Base-by-base conservation (phyloP, 2,797 vertebrate genomes). In the Amniataba percoides region DNA sequence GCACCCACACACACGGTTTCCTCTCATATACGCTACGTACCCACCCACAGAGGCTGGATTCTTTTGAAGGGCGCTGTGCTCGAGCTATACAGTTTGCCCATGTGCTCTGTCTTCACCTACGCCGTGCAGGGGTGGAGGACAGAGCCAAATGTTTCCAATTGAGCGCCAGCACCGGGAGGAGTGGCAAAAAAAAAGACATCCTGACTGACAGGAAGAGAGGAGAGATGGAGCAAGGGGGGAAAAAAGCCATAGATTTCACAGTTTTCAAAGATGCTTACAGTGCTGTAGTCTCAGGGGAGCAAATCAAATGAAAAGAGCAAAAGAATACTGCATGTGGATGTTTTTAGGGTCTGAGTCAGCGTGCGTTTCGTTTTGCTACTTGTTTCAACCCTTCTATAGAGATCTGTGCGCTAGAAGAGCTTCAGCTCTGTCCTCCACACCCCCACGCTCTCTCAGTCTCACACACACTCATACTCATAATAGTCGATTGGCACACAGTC, bases 401-500 rank as follows among this genome's bases (percentile, higher is more conserved):
- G 77, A 67, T 48, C 51, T 74, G 63, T 84, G 77, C 69, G 72
- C 74, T 71, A 71, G 83, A 87, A 86, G 84, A 72, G 80, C 71
- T 91, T 86, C 67, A 87, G 88, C 91, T 92, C 90, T 89, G 92
- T 90, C 92, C 89, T 92, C 92, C 88, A 87, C 85, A 55, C 52
- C 78, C 78, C 74, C 56, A 36, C 66, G 67, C 45, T 70, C 71
- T 73, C 77, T 71, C 80, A 77, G 46, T 62, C 85, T 80, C 78
- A 77, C 78, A 83, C 84, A 85, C 88, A 89, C 82, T 87, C 79
- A 86, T 62, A 83, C 85, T 31, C 27, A 31, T 31, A 75, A 59
- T 79, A 86, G 67, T 83, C 83, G 87, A 90, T 93, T 91, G 89
- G 89, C 89, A 92, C 88, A 85, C 74, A 85, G 85, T 90, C 80